Evolutionary conservation across 1,140 invertebrate genomes (phyloP), one percentile per base, ranked within the genome.

Genomic region (Nasonia longicornis): DNA sequence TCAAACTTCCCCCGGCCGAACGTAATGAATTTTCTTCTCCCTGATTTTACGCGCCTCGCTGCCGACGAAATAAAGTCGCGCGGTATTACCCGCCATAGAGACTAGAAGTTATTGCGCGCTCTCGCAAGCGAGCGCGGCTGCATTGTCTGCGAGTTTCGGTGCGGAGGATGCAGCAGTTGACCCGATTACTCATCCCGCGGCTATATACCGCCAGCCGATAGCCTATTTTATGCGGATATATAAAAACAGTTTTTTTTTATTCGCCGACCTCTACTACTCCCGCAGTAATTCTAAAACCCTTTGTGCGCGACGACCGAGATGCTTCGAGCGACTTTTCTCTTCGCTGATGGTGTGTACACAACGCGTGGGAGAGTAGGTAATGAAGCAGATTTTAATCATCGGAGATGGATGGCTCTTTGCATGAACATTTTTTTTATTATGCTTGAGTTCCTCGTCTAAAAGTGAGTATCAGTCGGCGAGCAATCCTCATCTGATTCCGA

Each of bases 21-120:
- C 66, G 66, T 70, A 70, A 78, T 78, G 66, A 78, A 78, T 78
- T 78, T 78, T 70, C 66, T 78, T 52, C 26, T 26, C 66, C 52
- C 26, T 12, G 76, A 69, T 78, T 52, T 77, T 45, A 77, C 75
- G 75, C 31, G 35, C 35, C 8, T 58, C 73, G 45, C 22, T 35
- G 58, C 31, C 26, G 52, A 2, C 63, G 29, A 35, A 63, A 63
- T 63, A 63, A 63, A 75, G 48, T 63, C 22, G 48, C 31, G 29
- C 20, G 45, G 14, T 29, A 35, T 58, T 35, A 64, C 52, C 20
- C 52, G 0, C 52, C 38, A 35, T 35, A 35, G 31, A 52, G 16
- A 3, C 29, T 35, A 12, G 12, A 77, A 77, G 58, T 66, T 74
- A 74, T 74, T 67, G 75, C 63, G 52, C 45, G 45, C 45, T 45